Evolutionary conservation across 2,113 vertebrate species (phyloP).

Genomic region (Lophochroa leadbeateri): DNA sequence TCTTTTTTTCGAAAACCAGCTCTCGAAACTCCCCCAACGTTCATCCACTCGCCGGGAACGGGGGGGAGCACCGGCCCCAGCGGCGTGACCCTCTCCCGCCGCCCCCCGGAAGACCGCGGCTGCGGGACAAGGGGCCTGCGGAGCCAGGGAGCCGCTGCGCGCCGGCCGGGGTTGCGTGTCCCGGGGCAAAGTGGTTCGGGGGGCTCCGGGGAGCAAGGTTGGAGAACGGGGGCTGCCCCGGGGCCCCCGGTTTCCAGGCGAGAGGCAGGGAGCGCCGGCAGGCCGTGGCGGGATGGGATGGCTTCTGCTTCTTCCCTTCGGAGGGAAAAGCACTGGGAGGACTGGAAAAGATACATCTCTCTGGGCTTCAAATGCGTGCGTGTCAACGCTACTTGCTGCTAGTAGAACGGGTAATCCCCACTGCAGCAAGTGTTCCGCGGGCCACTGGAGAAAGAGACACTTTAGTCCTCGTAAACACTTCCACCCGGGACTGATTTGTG

Average conservation of each 20-base stretch:
- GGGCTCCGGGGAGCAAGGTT: not conserved
- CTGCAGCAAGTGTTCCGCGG: not conserved
- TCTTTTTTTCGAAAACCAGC: not conserved
- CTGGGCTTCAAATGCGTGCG: not conserved
- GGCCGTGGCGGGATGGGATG: not conserved
- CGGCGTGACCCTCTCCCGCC: not conserved
- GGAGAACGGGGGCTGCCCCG: not conserved
- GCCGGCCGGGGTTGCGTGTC: not conserved
- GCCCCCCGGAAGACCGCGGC: not conserved
- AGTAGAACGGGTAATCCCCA: not conserved
- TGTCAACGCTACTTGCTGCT: not conserved
- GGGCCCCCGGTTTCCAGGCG: not conserved
- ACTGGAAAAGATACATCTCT: not conserved
- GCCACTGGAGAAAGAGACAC: not conserved
- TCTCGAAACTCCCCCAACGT: not conserved
- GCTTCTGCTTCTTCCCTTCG: not conserved
- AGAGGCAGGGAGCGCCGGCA: not conserved
- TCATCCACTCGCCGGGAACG: not conserved
- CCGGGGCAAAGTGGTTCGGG: not conserved
- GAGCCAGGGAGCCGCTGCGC: not conserved
- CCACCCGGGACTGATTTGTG: slow-evolving; percentile 84
- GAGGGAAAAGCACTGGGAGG: not conserved
- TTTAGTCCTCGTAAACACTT: not conserved
- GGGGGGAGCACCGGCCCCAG: not conserved
- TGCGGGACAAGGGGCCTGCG: not conserved